A percentile compares a stretch with the other conserved stretches of the same genome.
These are phyloP conservation scores for Cantharis flavilabris DNA, from an alignment of 2,888 invertebrate species.

Conservation along the genomic window DNA sequence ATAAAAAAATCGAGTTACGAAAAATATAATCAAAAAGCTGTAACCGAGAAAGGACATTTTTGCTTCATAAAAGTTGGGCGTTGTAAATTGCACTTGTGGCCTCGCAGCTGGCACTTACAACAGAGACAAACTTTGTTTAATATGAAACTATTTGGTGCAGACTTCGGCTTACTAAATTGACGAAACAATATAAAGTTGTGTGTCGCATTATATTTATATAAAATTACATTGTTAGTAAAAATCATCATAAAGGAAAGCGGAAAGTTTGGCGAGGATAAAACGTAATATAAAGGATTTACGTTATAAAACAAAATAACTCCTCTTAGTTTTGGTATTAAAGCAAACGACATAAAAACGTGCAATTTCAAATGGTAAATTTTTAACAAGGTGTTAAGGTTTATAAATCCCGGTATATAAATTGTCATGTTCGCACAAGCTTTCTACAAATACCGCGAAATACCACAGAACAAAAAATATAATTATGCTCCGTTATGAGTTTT, in stretches of 20 bases:
- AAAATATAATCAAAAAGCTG: slow-evolving; percentile 2
- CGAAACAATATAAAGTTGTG: slow-evolving; percentile 1
- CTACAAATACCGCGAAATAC: slow-evolving; percentile 27
- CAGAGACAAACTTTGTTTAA: slow-evolving; percentile 21
- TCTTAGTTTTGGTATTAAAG: not conserved
- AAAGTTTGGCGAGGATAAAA: slow-evolving; percentile 4
- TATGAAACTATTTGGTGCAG: slow-evolving; percentile 10
- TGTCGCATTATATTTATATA: not conserved
- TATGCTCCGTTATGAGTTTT: slow-evolving; percentile 31
- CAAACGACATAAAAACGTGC: slow-evolving; percentile 3
- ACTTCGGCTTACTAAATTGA: not conserved
- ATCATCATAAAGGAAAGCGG: not conserved
- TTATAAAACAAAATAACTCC: slow-evolving; percentile 6
- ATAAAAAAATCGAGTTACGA: not conserved
- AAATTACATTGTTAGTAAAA: slow-evolving; percentile 13
- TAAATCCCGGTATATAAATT: slow-evolving; percentile 23
- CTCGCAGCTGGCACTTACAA: slow-evolving; percentile 31
- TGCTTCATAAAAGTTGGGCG: slow-evolving; percentile 8
- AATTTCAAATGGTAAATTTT: slow-evolving; percentile 8
- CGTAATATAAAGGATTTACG: slow-evolving; percentile 14
- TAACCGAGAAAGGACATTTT: slow-evolving; percentile 2
- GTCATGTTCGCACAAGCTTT: slow-evolving; percentile 24
- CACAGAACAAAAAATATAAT: slow-evolving; percentile 32
- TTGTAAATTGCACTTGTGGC: slow-evolving; percentile 30
- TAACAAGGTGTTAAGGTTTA: slow-evolving; percentile 19